phyloP scores from a whole-genome alignment of 2,888 invertebrate species.

The Caenorhabditis virilis region DNA sequence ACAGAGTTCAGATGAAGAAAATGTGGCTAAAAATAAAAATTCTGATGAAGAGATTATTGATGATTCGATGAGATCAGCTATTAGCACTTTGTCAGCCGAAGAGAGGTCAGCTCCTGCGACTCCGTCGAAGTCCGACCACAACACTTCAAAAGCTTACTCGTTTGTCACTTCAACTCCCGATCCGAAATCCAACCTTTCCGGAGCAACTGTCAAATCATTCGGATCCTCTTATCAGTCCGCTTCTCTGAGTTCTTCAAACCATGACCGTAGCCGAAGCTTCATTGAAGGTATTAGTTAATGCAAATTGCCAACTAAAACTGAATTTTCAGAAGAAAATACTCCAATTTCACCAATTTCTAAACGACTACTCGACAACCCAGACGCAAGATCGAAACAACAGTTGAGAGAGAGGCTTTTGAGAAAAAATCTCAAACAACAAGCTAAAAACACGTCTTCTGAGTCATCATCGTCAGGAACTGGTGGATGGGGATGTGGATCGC shows the following conservation, averaged over 20 bases:
- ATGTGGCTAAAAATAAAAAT: background rate
- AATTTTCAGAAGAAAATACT: slow-evolving; percentile 4
- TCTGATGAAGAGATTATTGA: background rate
- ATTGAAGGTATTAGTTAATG: slow-evolving; percentile 2
- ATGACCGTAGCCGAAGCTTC: slow-evolving; percentile 42
- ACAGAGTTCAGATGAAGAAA: background rate
- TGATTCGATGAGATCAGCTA: background rate
- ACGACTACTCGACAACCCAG: slow-evolving; percentile 19
- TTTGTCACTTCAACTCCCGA: slow-evolving; percentile 31
- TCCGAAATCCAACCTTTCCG: slow-evolving; percentile 3
- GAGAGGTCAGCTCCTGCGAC: background rate
- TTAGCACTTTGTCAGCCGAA: background rate
- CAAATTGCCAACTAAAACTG: background rate
- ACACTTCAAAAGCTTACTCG: background rate
- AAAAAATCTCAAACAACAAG: too few species aligned
- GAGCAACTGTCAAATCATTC: background rate
- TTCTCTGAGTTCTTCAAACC: too few species aligned
- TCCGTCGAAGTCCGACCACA: background rate
- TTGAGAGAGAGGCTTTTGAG: slow-evolving; percentile 48
- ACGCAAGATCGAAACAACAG: slow-evolving; percentile 39
- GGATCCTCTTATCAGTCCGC: slow-evolving; percentile 1
- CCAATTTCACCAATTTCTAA: slow-evolving; percentile 41
- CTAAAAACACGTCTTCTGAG: too few species aligned
- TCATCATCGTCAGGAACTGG: too few species aligned
- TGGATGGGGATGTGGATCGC: slow-evolving; percentile 20